Evolutionary conservation across 2,888 invertebrate species (phyloP), one percentile per base, ranked within the genome.

Genomic region (Allygus modestus): DNA sequence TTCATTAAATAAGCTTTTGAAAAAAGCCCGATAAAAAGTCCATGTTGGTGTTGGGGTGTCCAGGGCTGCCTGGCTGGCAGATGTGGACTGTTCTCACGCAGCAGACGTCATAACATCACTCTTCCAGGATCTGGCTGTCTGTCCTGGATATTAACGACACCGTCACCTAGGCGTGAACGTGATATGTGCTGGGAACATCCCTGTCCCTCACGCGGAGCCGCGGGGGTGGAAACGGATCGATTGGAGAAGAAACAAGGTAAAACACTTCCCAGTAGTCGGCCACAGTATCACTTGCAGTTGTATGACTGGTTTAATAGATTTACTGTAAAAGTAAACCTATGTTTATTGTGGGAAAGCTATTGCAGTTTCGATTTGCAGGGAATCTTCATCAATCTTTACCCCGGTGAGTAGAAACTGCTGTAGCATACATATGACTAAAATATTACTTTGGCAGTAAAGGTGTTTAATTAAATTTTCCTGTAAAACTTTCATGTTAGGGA

Each of bases 121-220:
- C 82, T 82, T 82, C 46, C 82, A 82, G 82, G 82, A 82, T 82
- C 58, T 23, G 54, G 20, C 81, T 37, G 82, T 61, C 82, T 81
- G 81, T 46, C 41, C 20, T 54, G 43, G 43, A 69, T 82, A 82
- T 82, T 82, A 82, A 82, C 82, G 82, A 82, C 31, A 23, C 43
- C 69, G 46, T 69, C 82, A 82, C 82, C 82, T 82, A 43, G 26
- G 82, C 69, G 69, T 82, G 82, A 69, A 82, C 69, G 69, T 82
- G 69, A 82, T 69, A 69, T 69, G 65, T 61, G 54, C 54, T 23
- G 69, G 69, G 69, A 31, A 69, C 69, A 69, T 69, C 69, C 69
- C 69, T 61, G 20, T 46, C 46, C 46, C 12, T 46, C 46, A 2
- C 1, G 46, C 7, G 2, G 17, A 12, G 46, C 7, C 12, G 46